Percentiles rank a stretch among this genome's conserved stretches.
phyloP scores from a whole-genome alignment of 2,113 vertebrate genomes.

The Psilopogon haemacephalus region DNA sequence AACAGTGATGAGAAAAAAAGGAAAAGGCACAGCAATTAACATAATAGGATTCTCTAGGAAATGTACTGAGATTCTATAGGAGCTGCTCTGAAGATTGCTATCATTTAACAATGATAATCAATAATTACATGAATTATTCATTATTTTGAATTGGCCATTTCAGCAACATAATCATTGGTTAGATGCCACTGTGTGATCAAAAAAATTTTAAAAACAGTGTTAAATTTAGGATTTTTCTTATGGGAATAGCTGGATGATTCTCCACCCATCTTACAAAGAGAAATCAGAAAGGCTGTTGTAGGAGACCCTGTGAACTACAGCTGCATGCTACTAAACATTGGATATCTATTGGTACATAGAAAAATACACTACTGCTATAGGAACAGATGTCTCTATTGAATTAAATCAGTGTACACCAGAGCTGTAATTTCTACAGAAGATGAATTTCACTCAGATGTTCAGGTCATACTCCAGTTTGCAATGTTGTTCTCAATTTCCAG shows the following conservation, averaged over 20 bases:
- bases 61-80: neutral
- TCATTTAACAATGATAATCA: neutral
- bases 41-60: neutral
- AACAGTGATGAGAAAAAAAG: neutral
- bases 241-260: neutral
- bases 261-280: neutral
- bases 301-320: neutral
- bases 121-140: neutral
- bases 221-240: neutral
- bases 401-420: neutral
- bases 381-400: neutral
- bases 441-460: neutral
- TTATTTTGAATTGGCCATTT: neutral
- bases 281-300: neutral
- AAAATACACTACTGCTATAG: neutral
- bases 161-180: neutral
- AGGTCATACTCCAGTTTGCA: neutral
- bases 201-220: neutral
- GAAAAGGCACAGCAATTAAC: neutral
- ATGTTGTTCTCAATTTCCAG: neutral
- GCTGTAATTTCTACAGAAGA: neutral
- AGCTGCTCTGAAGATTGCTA: neutral
- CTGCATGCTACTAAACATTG: neutral
- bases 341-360: neutral
- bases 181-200: neutral